A percentile compares a stretch with the other conserved stretches of the same genome.
Evolutionary conservation across 2,113 vertebrate genomes (phyloP).

Genomic region (Podarcis cretensis): DNA sequence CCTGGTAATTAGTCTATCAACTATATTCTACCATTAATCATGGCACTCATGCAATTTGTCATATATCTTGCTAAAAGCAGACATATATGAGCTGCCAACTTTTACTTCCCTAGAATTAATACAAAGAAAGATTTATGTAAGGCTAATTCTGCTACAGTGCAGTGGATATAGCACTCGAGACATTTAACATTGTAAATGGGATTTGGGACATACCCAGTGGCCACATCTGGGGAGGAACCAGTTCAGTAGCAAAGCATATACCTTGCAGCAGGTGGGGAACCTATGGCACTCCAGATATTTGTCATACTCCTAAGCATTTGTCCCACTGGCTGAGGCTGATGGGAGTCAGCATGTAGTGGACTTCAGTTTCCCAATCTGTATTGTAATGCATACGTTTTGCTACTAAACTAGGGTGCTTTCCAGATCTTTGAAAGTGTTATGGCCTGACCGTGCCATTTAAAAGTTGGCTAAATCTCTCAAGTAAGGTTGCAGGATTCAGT

Average conservation of each 20-base stretch:
- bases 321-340: too few species aligned
- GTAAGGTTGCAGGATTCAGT: not conserved
- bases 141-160: slow-evolving; percentile 32
- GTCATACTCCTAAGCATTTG: too few species aligned
- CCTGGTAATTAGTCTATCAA: slow-evolving; percentile 34
- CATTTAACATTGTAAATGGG: not conserved
- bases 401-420: too few species aligned
- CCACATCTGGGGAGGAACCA: not conserved
- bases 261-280: not conserved
- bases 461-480: too few species aligned
- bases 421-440: too few species aligned
- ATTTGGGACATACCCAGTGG: not conserved
- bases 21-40: not conserved
- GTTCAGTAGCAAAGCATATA: not conserved
- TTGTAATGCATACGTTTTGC: too few species aligned
- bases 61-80: not conserved
- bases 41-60: not conserved
- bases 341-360: too few species aligned
- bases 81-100: slow-evolving; percentile 6
- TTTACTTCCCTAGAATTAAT: slow-evolving; percentile 22
- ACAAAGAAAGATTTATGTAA: slow-evolving; percentile 38
- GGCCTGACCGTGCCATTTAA: not conserved
- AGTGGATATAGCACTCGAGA: slow-evolving; percentile 34
- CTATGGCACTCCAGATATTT: not conserved
- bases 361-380: too few species aligned